Evolutionary conservation across 2,797 vertebrate genomes (phyloP).

Genomic region (Anableps anableps): DNA sequence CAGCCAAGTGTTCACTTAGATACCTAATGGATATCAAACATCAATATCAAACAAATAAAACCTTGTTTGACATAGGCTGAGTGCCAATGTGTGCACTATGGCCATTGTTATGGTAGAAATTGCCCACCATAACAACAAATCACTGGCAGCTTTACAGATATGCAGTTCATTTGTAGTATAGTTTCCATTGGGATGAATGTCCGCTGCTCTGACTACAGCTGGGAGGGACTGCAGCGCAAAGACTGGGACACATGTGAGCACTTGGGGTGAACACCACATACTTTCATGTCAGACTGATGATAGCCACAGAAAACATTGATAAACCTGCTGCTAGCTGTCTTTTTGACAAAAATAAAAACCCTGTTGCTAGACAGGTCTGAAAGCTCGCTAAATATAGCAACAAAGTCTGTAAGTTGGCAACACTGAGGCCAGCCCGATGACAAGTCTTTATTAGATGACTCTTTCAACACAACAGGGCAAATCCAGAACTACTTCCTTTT

Average conservation of each 20-base stretch:
- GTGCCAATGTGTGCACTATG: neutral
- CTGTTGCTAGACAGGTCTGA: neutral
- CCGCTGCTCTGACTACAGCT: neutral
- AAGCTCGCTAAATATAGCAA: neutral
- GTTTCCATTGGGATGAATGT: neutral
- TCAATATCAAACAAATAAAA: constrained; percentile 2
- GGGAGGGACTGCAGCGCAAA: neutral
- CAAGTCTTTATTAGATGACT: neutral
- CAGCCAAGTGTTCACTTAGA: constrained; percentile 37
- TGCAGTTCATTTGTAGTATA: neutral
- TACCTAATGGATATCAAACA: constrained; percentile 5
- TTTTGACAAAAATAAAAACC: neutral
- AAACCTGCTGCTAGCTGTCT: neutral
- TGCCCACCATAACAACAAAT: neutral
- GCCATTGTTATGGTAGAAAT: neutral
- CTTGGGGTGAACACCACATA: neutral
- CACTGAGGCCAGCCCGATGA: neutral
- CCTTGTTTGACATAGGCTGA: neutral
- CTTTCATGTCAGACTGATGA: neutral
- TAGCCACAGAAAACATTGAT: neutral
- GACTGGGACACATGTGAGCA: neutral
- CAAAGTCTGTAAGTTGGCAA: neutral
- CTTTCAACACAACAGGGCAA: neutral
- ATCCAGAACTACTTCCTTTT: neutral
- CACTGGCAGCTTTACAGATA: neutral